phyloP scores from a whole-genome alignment of 2,888 invertebrate genomes.

The Ectemnius continuus region DNA sequence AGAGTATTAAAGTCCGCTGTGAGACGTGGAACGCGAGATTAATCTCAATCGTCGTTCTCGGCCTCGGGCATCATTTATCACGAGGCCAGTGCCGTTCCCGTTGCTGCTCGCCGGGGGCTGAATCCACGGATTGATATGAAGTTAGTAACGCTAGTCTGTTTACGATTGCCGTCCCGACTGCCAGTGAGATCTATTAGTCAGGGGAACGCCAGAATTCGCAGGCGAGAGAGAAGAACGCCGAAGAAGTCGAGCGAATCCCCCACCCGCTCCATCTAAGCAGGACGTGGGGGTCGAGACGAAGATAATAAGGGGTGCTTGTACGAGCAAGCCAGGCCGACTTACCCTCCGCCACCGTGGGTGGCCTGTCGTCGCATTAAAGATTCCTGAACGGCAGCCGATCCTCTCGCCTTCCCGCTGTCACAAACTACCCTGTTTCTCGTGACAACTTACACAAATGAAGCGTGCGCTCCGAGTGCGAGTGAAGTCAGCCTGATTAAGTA shows the following conservation, averaged over 20 bases:
- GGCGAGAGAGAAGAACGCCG: neutral
- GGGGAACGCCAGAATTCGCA: constrained; percentile 31
- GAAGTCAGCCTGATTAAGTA: too few relatives aligned
- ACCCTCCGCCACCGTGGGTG: constrained; percentile 47
- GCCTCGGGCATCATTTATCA: constrained; percentile 74
- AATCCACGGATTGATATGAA: constrained; percentile 71
- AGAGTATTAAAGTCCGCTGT: constrained; percentile 38
- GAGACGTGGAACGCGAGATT: constrained; percentile 65
- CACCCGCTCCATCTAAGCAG: neutral
- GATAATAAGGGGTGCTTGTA: constrained; percentile 29
- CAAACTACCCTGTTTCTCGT: too few relatives aligned
- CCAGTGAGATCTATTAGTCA: constrained; percentile 72
- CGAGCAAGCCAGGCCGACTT: constrained; percentile 32
- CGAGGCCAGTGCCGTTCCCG: constrained; percentile 64
- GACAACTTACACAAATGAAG: too few relatives aligned
- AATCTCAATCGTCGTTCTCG: constrained; percentile 73
- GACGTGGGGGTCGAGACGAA: constrained; percentile 24
- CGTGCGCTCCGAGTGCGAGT: too few relatives aligned
- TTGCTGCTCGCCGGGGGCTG: neutral
- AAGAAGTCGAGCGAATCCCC: neutral
- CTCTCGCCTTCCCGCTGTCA: too few relatives aligned
- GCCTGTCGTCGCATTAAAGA: constrained; percentile 55
- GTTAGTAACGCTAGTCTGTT: constrained; percentile 72
- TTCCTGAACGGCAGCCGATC: constrained; percentile 32
- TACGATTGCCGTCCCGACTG: constrained; percentile 71